Evolutionary conservation across 1,140 invertebrate genomes (phyloP), one percentile per base, ranked within the genome.

Genomic region (Drosophila ficusphila): DNA sequence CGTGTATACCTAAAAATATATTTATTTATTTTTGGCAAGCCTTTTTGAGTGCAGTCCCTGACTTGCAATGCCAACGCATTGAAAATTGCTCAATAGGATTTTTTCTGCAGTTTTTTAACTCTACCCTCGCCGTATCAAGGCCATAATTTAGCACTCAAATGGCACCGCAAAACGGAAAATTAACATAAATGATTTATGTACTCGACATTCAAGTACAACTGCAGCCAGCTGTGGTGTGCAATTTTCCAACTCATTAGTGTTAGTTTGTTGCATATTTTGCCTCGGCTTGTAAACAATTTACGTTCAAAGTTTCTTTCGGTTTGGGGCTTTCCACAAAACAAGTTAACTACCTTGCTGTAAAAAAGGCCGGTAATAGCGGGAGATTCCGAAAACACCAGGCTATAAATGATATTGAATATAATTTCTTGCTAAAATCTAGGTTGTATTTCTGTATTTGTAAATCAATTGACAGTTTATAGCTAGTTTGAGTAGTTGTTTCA

Each of bases 231-330:
- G 38, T 41, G 48, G 53, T 72, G 56, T 72, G 51, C 65, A 85
- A 85, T 86, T 85, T 85, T 86, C 56, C 79, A 86, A 85, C 76
- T 79, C 71, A 85, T 85, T 85, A 79, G 61, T 62, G 52, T 48
- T 44, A 57, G 49, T 64, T 76, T 72, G 53, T 54, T 54, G 33
- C 44, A 27, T 70, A n/a, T 69, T 67, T 67, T 41, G 31, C 33
- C 61, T 58, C 49, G 58, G 42, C 62, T 78, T 71, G 62, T 48
- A 64, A 54, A 33, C 34, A 58, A 60, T 60, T 78, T 29, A 19
- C 58, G 9, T 41, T 21, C 1, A 52, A 18, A 16, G 19, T 42
- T 51, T 31, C 31, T 29, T 60, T 54, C 56, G 18, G 46, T 18
- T 18, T 64, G 42, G 51, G 36, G 41, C 39, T 78, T 64, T 49